Conservation (phyloP, 2,888 invertebrate species). For the Dorcus parallelipipedus region DNA sequence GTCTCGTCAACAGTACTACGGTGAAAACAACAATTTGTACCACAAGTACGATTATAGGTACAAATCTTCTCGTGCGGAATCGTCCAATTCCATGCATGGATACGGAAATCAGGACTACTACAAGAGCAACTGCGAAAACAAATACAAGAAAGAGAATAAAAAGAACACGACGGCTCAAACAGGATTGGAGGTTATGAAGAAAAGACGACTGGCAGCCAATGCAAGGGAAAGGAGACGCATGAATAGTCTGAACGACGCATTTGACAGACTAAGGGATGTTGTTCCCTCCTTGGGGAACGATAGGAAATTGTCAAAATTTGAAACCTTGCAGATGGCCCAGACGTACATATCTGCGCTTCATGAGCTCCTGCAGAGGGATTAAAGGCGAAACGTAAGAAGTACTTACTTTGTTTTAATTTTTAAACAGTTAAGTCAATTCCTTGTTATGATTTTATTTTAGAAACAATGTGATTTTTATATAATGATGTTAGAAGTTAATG, state of each 20-base stretch:
- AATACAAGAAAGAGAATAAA: slow-evolving; percentile 22
- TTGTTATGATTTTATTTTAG: no score
- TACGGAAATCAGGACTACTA: slow-evolving; percentile 33
- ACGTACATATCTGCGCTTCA: slow-evolving; percentile 68
- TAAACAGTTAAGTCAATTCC: no score
- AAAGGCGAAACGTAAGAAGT: neutral
- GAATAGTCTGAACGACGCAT: slow-evolving; percentile 72
- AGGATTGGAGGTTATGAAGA: slow-evolving; percentile 50
- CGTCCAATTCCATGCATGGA: slow-evolving; percentile 21
- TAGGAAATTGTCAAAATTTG: slow-evolving; percentile 70
- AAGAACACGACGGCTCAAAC: slow-evolving; percentile 26
- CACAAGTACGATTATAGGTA: slow-evolving; percentile 35
- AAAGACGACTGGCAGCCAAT: slow-evolving; percentile 66
- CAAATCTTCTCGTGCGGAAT: slow-evolving; percentile 20
- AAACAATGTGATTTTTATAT: no score
- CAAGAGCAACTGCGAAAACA: slow-evolving; percentile 26
- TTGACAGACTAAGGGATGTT: slow-evolving; percentile 66
- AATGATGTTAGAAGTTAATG: no score
- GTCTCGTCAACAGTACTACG: slow-evolving; percentile 36
- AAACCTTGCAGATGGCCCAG: slow-evolving; percentile 76
- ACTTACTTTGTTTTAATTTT: no score
- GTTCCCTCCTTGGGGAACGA: slow-evolving; percentile 69
- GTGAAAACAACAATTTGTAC: slow-evolving; percentile 44
- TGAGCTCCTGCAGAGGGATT: slow-evolving; percentile 56
- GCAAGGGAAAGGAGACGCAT: slow-evolving; percentile 70